A percentile compares a stretch with the other conserved stretches of the same genome.
These are phyloP conservation scores for Pantelozetes paolii DNA, from an alignment of 2,888 invertebrate species.

Conservation along the genomic window DNA sequence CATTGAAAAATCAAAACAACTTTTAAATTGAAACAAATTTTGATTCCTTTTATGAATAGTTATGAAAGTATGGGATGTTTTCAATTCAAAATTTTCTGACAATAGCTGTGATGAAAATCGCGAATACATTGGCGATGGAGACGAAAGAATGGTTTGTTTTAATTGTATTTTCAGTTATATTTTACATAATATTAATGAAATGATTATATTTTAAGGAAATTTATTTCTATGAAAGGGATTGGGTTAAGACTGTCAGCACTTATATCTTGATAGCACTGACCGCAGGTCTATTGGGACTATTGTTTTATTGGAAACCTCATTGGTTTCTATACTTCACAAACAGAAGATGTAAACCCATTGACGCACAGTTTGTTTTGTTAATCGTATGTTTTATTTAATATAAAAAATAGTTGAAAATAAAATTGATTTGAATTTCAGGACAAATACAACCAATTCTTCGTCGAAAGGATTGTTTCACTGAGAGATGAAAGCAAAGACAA, in stretches of 20 bases:
- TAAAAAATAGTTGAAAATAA: neutral
- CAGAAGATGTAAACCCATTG: constrained; percentile 59
- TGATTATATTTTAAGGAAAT: constrained; percentile 58
- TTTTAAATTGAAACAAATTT: no score
- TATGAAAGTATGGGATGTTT: constrained; percentile 7
- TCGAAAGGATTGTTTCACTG: constrained; percentile 19
- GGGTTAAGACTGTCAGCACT: constrained; percentile 48
- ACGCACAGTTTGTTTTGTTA: constrained; percentile 58
- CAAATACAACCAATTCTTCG: constrained; percentile 44
- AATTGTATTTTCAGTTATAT: neutral
- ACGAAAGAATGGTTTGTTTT: constrained; percentile 13
- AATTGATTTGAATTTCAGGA: constrained; percentile 44
- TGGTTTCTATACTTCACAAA: constrained; percentile 57
- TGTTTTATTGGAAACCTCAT: constrained; percentile 59
- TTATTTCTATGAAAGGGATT: constrained; percentile 61
- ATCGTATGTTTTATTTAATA: constrained; percentile 52
- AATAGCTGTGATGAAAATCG: neutral
- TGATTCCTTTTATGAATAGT: neutral
- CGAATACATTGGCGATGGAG: constrained; percentile 4
- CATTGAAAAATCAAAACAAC: no score
- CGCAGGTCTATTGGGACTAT: constrained; percentile 67
- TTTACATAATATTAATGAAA: neutral
- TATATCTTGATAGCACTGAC: constrained; percentile 65
- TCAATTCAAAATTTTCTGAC: constrained; percentile 15
- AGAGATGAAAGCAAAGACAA: neutral